Base-by-base conservation (phyloP, 2,797 vertebrate genomes). In the Lithobates pipiens region DNA sequence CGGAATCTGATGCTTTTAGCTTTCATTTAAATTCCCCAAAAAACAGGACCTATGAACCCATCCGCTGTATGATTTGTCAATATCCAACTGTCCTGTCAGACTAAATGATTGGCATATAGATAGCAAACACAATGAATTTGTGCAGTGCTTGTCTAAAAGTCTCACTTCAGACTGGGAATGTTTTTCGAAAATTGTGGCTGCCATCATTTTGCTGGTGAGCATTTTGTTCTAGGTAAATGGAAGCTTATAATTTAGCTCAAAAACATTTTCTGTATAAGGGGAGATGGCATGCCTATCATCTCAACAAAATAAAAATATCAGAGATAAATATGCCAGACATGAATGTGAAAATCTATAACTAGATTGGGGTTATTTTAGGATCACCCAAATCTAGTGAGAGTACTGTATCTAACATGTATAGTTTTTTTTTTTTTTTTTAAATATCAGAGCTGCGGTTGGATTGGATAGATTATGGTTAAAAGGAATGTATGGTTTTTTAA, bases 71-170 rank as follows among this genome's bases (percentile, higher is more conserved):
- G 54, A 61, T 61, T 61, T 61, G 54, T 61, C 54, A 61, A 61
- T 23, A 23, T 61, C 21, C 54, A 21, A 61, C 18, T 9, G 72
- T 76, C 74, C 46, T 32, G 54, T 27, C 46, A 29, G 44, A 76
- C 74, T 27, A 76, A 46, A 76, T 76, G 25, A 76, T 76, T 34
- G 32, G 8, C 54, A 76, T 76, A 76, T 76, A 32, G 29, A 76
- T 76, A 50, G 54, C 44, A 76, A 57, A 50, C 46, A 11, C 29
- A 29, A 57, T 54, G 21, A 32, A 32, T 10, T 34, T 54, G 25
- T 50, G 18, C 15, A 50, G 44, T 42, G 54, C 11, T 27, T 39
- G 39, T 34, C 15, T 29, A 21, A 50, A 54, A 27, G 15, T 27
- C 50, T 50, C 32, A 76, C 25, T n/a, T 76, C 46, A 76, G 74